Conservation (phyloP, 2,113 vertebrate species). For the Atractosteus spatula region DNA sequence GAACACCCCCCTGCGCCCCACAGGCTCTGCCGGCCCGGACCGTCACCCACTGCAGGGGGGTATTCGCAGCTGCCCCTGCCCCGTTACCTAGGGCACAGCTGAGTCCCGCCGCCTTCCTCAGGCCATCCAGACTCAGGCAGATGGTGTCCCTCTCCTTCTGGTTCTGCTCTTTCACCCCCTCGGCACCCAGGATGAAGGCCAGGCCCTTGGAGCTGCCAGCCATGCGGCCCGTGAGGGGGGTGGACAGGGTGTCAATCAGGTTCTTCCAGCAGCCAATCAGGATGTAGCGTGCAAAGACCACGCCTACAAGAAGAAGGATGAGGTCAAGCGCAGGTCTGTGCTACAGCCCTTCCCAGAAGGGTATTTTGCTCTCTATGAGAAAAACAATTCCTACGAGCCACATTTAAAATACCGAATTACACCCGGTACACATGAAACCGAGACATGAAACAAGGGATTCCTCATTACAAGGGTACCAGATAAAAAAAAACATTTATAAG, state of each 20-base stretch:
- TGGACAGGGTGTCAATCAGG: constrained; percentile 90
- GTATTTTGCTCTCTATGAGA: too few relatives aligned
- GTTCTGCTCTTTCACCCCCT: constrained; percentile 89
- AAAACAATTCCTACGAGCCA: too few relatives aligned
- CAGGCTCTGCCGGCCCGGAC: too few relatives aligned
- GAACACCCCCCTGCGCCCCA: too few relatives aligned
- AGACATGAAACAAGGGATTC: too few relatives aligned
- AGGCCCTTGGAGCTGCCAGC: constrained; percentile 87
- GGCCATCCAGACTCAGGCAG: constrained; percentile 89
- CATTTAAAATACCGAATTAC: too few relatives aligned
- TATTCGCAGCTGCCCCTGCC: neutral
- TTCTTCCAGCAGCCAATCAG: constrained; percentile 95
- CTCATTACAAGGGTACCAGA: too few relatives aligned
- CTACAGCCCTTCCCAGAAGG: too few relatives aligned
- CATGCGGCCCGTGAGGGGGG: constrained; percentile 88
- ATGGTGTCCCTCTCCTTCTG: constrained; percentile 90
- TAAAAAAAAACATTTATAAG: too few relatives aligned
- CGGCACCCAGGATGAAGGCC: constrained; percentile 87
- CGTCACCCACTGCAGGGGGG: neutral
- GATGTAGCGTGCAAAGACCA: constrained; percentile 86
- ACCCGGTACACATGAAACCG: too few relatives aligned
- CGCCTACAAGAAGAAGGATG: constrained; percentile 58
- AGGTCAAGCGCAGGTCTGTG: too few relatives aligned
- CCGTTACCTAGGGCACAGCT: constrained; percentile 86
- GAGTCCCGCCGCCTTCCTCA: constrained; percentile 87